These are phyloP conservation scores for Podarcis siculus DNA, from an alignment of 2,797 vertebrate species.

Conservation along the genomic window DNA sequence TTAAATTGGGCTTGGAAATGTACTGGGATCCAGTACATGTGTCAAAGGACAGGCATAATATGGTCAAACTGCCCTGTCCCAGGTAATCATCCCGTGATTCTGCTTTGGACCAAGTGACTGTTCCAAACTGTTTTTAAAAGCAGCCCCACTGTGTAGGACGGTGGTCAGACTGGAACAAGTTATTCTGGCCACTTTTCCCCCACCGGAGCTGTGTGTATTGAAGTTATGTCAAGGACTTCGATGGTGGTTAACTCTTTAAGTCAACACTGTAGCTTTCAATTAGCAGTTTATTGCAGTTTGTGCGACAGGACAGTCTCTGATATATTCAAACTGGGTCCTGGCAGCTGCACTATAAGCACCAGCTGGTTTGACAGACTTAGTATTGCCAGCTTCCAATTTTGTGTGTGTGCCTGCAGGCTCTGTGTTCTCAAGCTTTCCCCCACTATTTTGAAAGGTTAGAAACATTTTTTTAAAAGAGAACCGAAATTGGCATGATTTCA, in stretches of 20 bases:
- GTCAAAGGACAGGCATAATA: no score
- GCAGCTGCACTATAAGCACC: not conserved
- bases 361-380: constrained; percentile 8
- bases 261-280: not conserved
- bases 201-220: not conserved
- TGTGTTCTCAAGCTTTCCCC: constrained; percentile 7
- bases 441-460: not conserved
- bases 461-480: not conserved
- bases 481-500: constrained; percentile 2
- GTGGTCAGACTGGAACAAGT: not conserved
- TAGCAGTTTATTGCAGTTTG: not conserved
- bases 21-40: no score
- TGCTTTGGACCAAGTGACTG: not conserved
- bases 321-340: not conserved
- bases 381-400: constrained; percentile 10
- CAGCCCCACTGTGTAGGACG: not conserved
- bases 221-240: not conserved
- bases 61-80: no score
- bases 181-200: not conserved
- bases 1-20: no score
- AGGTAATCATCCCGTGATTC: no score
- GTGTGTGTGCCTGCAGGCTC: not conserved
- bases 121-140: no score
- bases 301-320: not conserved
- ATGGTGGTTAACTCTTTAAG: not conserved